A percentile compares a stretch with the other conserved stretches of the same genome.
phyloP scores from a whole-genome alignment of 2,113 vertebrate genomes.

The cattle (Bos taurus) region ARS-UCD2.0 NC_037338.1:77305001-77305500 shows the following conservation, averaged over 20 bases:
- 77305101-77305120: not conserved
- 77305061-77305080: not conserved
- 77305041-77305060: not conserved
- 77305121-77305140: not conserved
- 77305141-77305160: not conserved
- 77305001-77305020: not conserved
- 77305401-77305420: not conserved
- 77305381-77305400: not conserved
- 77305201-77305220: not conserved
- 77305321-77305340: not conserved
- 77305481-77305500: not conserved
- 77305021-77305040: not conserved
- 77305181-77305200: not conserved
- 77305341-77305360: not conserved
- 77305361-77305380: not conserved
- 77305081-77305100: not conserved
- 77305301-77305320: not conserved
- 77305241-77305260: not conserved
- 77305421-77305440: not conserved
- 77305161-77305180: not conserved
- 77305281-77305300: not conserved
- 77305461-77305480: not conserved
- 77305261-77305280: not conserved
- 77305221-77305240: not conserved
- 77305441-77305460: not conserved